Conservation (phyloP, 1,140 invertebrate genomes). For the Lerema accius region DNA sequence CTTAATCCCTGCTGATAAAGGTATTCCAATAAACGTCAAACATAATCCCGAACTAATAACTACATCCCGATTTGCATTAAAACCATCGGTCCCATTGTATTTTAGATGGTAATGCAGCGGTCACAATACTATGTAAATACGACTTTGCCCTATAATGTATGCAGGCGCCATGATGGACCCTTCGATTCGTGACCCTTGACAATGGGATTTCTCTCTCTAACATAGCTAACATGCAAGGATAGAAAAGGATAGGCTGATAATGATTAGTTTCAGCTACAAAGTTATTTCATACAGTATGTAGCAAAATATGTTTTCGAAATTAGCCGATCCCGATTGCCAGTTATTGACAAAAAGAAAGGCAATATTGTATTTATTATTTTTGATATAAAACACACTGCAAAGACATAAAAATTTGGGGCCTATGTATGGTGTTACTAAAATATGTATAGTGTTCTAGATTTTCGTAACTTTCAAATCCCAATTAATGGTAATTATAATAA, state of each 20-base stretch:
- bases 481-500: too few relatives aligned
- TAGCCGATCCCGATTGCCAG: too few relatives aligned
- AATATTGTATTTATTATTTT: too few relatives aligned
- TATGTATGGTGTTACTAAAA: too few relatives aligned
- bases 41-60: constrained; percentile 33
- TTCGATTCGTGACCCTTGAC: constrained; percentile 7
- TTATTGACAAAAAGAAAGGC: too few relatives aligned
- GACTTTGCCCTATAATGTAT: constrained; percentile 49
- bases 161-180: constrained; percentile 37
- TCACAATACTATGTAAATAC: constrained; percentile 66
- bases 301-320: too few relatives aligned
- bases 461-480: too few relatives aligned
- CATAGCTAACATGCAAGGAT: neutral
- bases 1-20: neutral
- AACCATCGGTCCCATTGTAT: constrained; percentile 42
- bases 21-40: constrained; percentile 8
- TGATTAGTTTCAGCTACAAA: neutral
- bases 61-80: constrained; percentile 42
- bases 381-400: too few relatives aligned
- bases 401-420: too few relatives aligned
- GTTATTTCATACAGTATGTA: too few relatives aligned
- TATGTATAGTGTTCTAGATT: too few relatives aligned
- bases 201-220: constrained; percentile 2
- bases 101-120: constrained; percentile 59
- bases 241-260: constrained; percentile 6